Evolutionary conservation across 2,888 invertebrate species (phyloP), one percentile per base, ranked within the genome.

Genomic region (Lapara coniferarum): DNA sequence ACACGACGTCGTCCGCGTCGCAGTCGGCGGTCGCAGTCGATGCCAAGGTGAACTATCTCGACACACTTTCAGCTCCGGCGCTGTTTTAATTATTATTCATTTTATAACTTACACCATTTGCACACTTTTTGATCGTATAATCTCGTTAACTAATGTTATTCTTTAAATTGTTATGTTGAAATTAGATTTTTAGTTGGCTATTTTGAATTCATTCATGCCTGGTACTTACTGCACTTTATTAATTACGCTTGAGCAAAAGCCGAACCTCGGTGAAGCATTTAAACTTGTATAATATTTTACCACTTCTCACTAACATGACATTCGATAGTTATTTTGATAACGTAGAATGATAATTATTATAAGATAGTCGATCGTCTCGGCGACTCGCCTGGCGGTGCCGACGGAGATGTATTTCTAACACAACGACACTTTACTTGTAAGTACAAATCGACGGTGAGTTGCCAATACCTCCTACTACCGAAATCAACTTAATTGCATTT

Each of bases 1-100:
- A 87, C 85, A 90, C 91, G 71, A 91, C 92, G 57, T 79, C 92
- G 51, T 88, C 92, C 69, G 79, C 87, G 55, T 75, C 87, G 55
- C 90, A 85, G 76, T 74, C 89, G 14, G 81, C 89, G 25, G 84
- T 87, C 76, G 85, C 89, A 67, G 83, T 88, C 71, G 93, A 93
- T 75, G 83, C 88, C 19, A 93, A 93, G 93, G 93, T 93, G 84
- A 80, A 69, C 67, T 69, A 71, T 63, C 63, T 13, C 66, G 19
- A 73, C 70, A 70, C 67, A 25, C 58, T 56, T 69, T 8, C 55
- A 69, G 68, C 71, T 57, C 66, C 57, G 16, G 16, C 12, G 51
- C n/a, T 70, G 13, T 70, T 70, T 37, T 69, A 66, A 25, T 25
- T 53, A 68, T 63, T 19, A 67, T 70, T 68, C n/a, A 69, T 67